A percentile compares a stretch with the other conserved stretches of the same genome.
Conservation (phyloP, 2,888 invertebrate species). For the Parapristionchus giblindavisi region DNA sequence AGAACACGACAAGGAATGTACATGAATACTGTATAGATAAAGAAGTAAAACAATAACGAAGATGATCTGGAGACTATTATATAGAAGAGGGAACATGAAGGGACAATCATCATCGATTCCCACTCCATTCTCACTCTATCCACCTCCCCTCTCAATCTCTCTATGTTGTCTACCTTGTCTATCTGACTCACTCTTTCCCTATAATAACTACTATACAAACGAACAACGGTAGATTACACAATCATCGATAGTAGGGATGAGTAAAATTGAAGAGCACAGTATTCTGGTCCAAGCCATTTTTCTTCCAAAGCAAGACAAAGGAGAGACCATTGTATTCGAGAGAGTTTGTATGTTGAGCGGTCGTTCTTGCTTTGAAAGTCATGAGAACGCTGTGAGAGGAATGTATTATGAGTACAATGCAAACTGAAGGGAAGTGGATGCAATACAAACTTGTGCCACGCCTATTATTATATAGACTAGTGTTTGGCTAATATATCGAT, state of each 20-base stretch:
- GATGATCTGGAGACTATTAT: no score
- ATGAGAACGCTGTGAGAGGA: no score
- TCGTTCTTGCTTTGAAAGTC: no score
- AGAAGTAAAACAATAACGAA: no score
- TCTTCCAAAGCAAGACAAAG: background rate
- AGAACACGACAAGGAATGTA: no score
- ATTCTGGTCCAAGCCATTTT: background rate
- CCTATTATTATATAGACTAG: no score
- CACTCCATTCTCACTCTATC: background rate
- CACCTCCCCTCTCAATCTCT: conserved; percentile 1
- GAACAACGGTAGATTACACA: conserved; percentile 9
- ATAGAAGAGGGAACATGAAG: conserved; percentile 8
- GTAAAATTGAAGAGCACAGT: background rate
- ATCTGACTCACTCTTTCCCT: conserved; percentile 3
- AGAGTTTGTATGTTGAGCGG: no score
- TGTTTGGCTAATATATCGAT: conserved; percentile 25
- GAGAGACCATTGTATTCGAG: background rate
- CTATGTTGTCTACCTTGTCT: background rate
- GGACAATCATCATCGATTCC: conserved; percentile 32
- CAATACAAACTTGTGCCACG: background rate
- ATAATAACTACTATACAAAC: conserved; percentile 1
- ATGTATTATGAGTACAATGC: background rate
- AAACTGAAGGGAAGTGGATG: background rate
- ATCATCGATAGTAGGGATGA: background rate
- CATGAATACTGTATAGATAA: no score